These are phyloP conservation scores for Drosophila mulleri DNA, from an alignment of 2,888 invertebrate species.

Conservation along the genomic window DNA sequence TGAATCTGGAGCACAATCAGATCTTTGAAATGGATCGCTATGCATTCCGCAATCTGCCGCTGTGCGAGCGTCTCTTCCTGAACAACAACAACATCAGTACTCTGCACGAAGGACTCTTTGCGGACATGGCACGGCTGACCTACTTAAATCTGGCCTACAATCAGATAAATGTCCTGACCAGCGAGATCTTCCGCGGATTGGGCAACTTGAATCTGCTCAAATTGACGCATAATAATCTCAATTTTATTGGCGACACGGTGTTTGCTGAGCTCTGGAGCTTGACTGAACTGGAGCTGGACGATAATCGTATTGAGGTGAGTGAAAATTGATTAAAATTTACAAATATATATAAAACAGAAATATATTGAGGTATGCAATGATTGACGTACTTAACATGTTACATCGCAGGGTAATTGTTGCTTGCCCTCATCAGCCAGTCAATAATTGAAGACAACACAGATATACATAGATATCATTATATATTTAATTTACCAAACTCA, in stretches of 20 bases:
- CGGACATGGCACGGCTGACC: conserved; percentile 89
- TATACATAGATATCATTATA: background rate
- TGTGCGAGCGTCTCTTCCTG: conserved; percentile 90
- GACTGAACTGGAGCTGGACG: conserved; percentile 89
- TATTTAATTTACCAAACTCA: background rate
- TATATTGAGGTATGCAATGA: background rate
- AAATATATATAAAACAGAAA: no score
- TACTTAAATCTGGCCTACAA: conserved; percentile 93
- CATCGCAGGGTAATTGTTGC: background rate
- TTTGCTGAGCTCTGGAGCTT: conserved; percentile 92
- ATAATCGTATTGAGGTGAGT: conserved; percentile 88
- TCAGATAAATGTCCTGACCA: conserved; percentile 90
- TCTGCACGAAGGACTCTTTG: conserved; percentile 93
- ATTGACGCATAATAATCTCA: conserved; percentile 90
- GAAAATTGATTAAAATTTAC: background rate
- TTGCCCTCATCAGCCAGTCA: background rate
- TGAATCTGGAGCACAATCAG: conserved; percentile 91
- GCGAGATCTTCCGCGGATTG: conserved; percentile 92
- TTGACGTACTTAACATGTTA: background rate
- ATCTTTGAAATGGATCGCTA: conserved; percentile 90
- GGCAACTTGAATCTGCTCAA: conserved; percentile 90
- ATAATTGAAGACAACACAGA: background rate
- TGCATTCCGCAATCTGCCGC: conserved; percentile 90
- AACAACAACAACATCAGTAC: conserved; percentile 94
- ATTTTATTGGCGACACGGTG: conserved; percentile 91